Evolutionary conservation across 2,797 vertebrate species (phyloP).

Genomic region (Odontamblyopus rebecca): DNA sequence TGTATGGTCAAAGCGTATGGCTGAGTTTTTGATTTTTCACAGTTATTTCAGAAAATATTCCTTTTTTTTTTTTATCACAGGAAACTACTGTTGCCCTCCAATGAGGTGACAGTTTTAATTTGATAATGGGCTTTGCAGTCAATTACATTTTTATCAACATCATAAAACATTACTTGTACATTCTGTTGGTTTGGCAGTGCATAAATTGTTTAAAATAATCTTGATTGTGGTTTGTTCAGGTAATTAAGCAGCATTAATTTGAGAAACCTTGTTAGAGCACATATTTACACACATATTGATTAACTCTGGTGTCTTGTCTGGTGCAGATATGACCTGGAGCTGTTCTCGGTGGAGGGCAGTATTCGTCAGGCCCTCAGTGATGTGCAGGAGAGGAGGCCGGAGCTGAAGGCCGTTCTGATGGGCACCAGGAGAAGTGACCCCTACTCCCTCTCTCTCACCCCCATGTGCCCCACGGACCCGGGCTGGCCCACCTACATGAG

Average conservation of each 20-base stretch:
- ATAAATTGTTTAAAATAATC: no score
- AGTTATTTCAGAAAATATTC: no score
- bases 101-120: background rate
- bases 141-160: no score
- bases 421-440: slow-evolving; percentile 92
- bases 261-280: no score
- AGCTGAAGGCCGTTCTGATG: slow-evolving; percentile 89
- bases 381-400: slow-evolving; percentile 79
- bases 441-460: slow-evolving; percentile 83
- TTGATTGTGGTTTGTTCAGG: no score
- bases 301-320: background rate
- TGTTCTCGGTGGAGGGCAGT: slow-evolving; percentile 85
- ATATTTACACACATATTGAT: background rate
- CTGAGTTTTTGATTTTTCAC: background rate
- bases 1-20: background rate
- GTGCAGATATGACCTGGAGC: slow-evolving; percentile 82
- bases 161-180: no score
- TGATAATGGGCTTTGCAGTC: no score
- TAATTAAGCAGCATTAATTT: no score
- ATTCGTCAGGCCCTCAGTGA: slow-evolving; percentile 85
- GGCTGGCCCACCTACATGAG: slow-evolving; percentile 92
- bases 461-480: slow-evolving; percentile 86
- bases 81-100: background rate
- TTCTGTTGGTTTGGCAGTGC: no score
- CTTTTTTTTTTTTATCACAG: background rate